Evolutionary conservation across 2,797 vertebrate species (phyloP).

Genomic region (Pseudocheirus occidentalis): DNA sequence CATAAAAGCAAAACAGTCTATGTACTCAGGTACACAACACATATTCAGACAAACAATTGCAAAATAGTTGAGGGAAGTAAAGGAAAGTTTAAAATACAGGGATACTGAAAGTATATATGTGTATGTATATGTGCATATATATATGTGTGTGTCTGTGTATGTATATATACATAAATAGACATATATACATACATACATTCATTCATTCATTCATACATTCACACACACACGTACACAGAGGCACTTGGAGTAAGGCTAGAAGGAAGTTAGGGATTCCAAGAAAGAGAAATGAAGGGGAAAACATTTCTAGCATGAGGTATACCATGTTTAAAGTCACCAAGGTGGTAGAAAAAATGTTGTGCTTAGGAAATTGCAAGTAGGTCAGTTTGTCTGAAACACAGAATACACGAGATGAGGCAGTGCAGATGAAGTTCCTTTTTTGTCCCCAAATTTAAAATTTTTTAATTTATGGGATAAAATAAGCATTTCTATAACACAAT

Average conservation of each 20-base stretch:
- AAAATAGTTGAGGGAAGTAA: neutral
- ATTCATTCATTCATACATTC: no score
- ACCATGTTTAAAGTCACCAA: neutral
- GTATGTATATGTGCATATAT: no score
- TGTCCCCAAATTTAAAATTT: neutral
- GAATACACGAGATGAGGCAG: neutral
- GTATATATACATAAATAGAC: no score
- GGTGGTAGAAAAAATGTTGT: neutral
- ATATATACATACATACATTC: no score
- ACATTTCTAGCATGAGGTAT: neutral
- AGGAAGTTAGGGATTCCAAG: neutral
- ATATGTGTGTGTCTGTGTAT: no score
- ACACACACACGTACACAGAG: no score
- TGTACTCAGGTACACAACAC: neutral
- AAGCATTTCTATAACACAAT: neutral
- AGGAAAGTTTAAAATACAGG: neutral
- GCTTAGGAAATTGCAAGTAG: neutral
- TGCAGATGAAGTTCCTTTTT: neutral
- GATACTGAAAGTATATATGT: neutral
- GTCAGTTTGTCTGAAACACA: neutral
- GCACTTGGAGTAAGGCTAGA: neutral
- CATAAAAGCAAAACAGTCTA: neutral
- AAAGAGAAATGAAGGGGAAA: neutral
- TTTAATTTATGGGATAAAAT: neutral
- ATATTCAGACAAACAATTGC: neutral